Conservation (phyloP, 2,113 vertebrate genomes). For the Apaloderma vittatum region DNA sequence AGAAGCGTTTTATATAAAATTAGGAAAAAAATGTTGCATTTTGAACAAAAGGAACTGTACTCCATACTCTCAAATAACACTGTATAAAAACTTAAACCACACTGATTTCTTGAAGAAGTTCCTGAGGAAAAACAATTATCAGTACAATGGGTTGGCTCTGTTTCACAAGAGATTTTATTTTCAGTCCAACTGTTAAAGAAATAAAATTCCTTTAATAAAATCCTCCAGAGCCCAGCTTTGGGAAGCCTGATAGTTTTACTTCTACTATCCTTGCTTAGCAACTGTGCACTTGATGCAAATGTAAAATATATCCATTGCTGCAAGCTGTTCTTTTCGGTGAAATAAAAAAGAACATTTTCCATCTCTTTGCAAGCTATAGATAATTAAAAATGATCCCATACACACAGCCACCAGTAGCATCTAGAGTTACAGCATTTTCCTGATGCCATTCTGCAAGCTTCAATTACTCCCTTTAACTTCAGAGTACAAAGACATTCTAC, state of each 20-base stretch:
- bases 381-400: constrained; percentile 12
- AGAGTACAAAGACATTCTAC: constrained; percentile 1
- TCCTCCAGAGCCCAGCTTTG: background rate
- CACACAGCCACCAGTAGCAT: background rate
- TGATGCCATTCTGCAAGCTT: background rate
- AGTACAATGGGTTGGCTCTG: background rate
- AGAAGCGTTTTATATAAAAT: background rate
- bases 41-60: background rate
- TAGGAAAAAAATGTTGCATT: background rate
- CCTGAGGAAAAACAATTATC: background rate
- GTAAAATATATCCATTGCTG: background rate
- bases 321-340: constrained; percentile 31
- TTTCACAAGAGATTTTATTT: background rate
- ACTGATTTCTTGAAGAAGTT: background rate
- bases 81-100: background rate
- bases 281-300: background rate
- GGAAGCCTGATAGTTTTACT: too few relatives aligned
- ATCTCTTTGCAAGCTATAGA: constrained; percentile 23
- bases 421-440: background rate
- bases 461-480: constrained; percentile 16
- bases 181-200: background rate
- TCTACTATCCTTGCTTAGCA: background rate
- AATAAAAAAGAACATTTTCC: background rate
- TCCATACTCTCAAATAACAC: background rate
- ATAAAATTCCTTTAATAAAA: background rate